Evolutionary conservation across 2,888 invertebrate species (phyloP).

Genomic region (Pterostichus niger): DNA sequence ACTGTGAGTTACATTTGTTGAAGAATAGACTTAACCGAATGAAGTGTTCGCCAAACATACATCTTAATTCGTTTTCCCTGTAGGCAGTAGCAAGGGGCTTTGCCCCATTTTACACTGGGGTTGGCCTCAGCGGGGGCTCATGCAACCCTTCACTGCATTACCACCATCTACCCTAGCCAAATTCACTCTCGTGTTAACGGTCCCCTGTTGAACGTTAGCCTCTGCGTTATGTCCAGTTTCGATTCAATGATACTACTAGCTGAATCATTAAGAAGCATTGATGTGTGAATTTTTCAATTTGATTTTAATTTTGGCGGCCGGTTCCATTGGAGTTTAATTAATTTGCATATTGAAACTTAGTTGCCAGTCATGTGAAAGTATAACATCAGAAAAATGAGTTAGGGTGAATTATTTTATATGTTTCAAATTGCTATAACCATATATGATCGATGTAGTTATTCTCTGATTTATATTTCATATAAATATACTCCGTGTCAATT

Average conservation of each 20-base stretch:
- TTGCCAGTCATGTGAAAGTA: background rate
- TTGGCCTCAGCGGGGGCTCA: background rate
- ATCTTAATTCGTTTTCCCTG: conserved; percentile 51
- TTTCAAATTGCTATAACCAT: background rate
- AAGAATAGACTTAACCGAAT: conserved; percentile 61
- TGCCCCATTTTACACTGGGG: conserved; percentile 26
- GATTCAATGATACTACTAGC: conserved; percentile 46
- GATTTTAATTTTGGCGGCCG: conserved; percentile 56
- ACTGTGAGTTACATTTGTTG: conserved; percentile 16
- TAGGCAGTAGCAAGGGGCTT: conserved; percentile 7
- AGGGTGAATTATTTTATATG: background rate
- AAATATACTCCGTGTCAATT: too few species aligned
- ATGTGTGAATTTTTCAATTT: conserved; percentile 58
- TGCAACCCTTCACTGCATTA: conserved; percentile 50
- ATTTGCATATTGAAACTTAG: conserved; percentile 32
- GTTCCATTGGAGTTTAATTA: conserved; percentile 33
- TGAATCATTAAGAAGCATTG: conserved; percentile 35
- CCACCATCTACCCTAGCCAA: background rate
- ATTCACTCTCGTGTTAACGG: conserved; percentile 15
- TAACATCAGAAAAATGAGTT: background rate
- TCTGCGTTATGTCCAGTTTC: conserved; percentile 20
- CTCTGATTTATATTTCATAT: too few species aligned
- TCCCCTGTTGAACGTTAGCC: conserved; percentile 43
- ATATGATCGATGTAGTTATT: too few species aligned
- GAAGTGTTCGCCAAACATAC: conserved; percentile 63